Conservation (phyloP, 2,113 vertebrate species). For the Talpa occidentalis region DNA sequence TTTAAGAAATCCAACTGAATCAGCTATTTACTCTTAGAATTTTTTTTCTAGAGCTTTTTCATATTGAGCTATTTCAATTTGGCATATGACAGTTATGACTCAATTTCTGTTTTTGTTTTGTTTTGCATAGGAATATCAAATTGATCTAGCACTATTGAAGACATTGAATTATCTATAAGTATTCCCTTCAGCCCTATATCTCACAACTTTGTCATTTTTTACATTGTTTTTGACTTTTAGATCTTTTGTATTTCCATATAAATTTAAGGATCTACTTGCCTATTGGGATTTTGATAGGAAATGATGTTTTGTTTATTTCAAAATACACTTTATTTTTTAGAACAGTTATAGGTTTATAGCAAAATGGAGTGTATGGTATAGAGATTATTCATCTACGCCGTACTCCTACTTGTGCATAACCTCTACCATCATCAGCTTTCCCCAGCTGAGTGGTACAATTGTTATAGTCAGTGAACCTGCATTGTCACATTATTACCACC, state of each 20-base stretch:
- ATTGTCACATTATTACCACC: too few relatives aligned
- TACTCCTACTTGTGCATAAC: neutral
- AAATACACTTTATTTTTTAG: neutral
- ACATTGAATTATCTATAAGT: neutral
- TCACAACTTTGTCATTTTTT: neutral
- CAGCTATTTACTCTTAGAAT: neutral
- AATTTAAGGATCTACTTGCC: neutral
- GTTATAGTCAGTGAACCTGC: neutral
- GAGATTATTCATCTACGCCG: neutral
- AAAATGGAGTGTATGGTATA: neutral
- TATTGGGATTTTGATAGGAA: constrained; percentile 10
- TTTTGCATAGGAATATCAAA: neutral
- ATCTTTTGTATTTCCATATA: too few relatives aligned
- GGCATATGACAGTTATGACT: neutral
- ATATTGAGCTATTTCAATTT: neutral
- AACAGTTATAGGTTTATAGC: neutral
- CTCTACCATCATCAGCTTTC: neutral
- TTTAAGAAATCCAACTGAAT: neutral
- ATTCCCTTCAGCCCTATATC: neutral
- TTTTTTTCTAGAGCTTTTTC: neutral
- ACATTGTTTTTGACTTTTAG: neutral
- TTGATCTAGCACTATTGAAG: neutral
- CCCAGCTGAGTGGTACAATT: neutral
- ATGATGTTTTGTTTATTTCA: neutral
- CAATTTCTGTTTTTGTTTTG: neutral